Evolutionary conservation across 2,888 invertebrate species (phyloP), one percentile per base, ranked within the genome.

Genomic region (Beris chalybata): DNA sequence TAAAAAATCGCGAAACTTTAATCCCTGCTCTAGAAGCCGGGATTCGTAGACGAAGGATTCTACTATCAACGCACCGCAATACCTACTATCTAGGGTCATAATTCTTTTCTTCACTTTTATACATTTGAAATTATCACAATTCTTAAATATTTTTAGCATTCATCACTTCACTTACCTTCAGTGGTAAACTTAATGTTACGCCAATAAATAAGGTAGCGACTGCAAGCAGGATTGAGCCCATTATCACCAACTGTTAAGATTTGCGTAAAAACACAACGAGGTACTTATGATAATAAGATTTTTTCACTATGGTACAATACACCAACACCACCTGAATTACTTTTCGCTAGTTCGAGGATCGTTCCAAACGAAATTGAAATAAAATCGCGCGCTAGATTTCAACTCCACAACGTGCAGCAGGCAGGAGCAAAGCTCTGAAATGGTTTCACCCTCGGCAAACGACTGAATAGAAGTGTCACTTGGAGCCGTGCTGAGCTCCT

Each of bases 401-500:
- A 22, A 38, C 38, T 38, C 9, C 1, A 38, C 38, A 38, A 38
- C 38, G 7, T 9, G 38, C 38, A 38, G 38, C 38, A 38, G 38
- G 7, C 38, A 38, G 38, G 38, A 38, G 38, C 38, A 38, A 38
- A 38, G 38, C 38, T 38, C 38, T 50, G 61, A 50, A 61, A 43
- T 38, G 50, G 50, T 11, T 61, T 50, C 50, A 50, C 43, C 30
- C 52, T 61, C 38, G n/a, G 50, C 61, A 61, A 61, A 38, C 52
- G 61, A 61, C 61, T 52, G 61, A 61, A 61, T 61, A 38, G 12
- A 61, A 61, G 61, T 61, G 61, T 61, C 61, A 38, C n/a, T 61
- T 61, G 61, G 52, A 61, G 61, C 61, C 61, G 38, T 52, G 61
- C 61, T 61, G 61, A 12, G 61, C 61, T 61, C 61, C 61, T 61